phyloP scores from a whole-genome alignment of 1,140 invertebrate genomes.

The Drosophila busckii region DNA sequence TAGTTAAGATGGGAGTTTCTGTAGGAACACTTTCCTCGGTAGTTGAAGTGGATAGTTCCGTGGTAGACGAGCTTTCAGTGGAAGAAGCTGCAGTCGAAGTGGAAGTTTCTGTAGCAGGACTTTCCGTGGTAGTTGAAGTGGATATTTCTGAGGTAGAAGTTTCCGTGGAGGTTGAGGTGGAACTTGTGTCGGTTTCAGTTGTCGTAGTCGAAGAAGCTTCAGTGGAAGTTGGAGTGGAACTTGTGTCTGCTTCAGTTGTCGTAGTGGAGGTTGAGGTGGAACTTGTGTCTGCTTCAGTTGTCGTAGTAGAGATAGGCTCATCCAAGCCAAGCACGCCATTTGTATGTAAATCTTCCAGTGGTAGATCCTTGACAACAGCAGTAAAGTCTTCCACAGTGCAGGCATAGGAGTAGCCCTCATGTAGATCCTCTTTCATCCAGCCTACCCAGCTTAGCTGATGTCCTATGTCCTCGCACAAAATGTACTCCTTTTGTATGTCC shows the following conservation, averaged over 20 bases:
- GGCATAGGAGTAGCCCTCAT: conserved; percentile 83
- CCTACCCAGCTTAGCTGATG: conserved; percentile 79
- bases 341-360: conserved; percentile 59
- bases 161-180: conserved; percentile 4
- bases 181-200: background rate
- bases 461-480: conserved; percentile 81
- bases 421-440: conserved; percentile 80
- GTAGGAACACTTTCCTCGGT: too few species aligned
- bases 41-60: background rate
- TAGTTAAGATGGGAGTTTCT: background rate
- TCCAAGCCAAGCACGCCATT: conserved; percentile 64
- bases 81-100: background rate
- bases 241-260: background rate
- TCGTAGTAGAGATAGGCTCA: conserved; percentile 17
- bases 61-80: too few species aligned
- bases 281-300: background rate
- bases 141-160: background rate
- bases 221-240: background rate
- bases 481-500: conserved; percentile 73
- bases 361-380: conserved; percentile 79
- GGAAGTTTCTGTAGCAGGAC: background rate
- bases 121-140: background rate
- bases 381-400: conserved; percentile 83
- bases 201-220: background rate
- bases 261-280: background rate